Base-by-base conservation (phyloP, 1,140 invertebrate genomes). In the Musca vetustissima region DNA sequence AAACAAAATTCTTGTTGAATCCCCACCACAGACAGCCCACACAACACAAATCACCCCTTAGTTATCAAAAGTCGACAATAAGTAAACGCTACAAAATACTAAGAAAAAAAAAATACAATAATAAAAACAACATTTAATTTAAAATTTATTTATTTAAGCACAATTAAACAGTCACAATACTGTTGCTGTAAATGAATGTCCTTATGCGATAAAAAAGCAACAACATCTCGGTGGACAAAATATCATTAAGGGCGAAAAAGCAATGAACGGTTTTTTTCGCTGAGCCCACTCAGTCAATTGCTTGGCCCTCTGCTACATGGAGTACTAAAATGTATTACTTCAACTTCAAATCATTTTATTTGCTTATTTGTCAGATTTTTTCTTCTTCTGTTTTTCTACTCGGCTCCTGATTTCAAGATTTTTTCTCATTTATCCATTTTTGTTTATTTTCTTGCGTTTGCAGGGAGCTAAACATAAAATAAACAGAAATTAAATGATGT, bases 101-200 rank as follows among this genome's bases (percentile, higher is more conserved):
- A 55, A 57, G 4, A 55, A 28, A 28, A 57, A 57, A 36, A 36
- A 52, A 9, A 52, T 19, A 19, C 4, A 52, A 52, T 22, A 49
- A 52, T 19, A 52, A 52, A 9, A 52, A 52, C 49, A 52, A 52
- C 57, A 61, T 61, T 61, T 61, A 61, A 61, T 61, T 61, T 61
- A 61, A 61, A 61, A 61, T 61, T 28, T 61, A 61, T 61, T 61
- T 61, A 61, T 14, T 36, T 43, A 61, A 61, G 57, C 28, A 43
- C 57, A 61, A 61, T 61, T 61, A 61, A 61, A 61, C 57, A n/a
- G 36, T 28, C 57, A 61, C 57, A 61, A 61, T 61, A 61, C 53
- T 28, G 53, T 1, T 13, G 7, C 4, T n/a, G 13, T 0, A 24
- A 61, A 32, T 36, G 57, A 59, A 17, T 59, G 57, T 36, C 57